These are phyloP conservation scores for Scaptomyza hsui DNA, from an alignment of 1,140 invertebrate species.

Conservation along the genomic window DNA sequence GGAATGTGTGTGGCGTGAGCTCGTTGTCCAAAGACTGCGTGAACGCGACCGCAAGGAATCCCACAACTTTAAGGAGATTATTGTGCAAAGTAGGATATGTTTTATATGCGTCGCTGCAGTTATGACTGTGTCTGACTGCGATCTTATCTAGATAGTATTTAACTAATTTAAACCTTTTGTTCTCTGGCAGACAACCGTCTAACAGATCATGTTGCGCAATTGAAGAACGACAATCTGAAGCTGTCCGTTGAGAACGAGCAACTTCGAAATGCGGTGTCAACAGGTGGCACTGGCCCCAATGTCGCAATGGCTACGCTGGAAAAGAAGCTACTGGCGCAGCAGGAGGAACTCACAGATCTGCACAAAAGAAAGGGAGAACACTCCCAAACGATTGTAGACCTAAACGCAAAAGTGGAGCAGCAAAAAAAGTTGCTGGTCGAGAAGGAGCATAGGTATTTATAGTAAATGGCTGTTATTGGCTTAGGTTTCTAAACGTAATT, in stretches of 20 bases:
- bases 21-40: constrained; percentile 86
- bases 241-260: constrained; percentile 93
- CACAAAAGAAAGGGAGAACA: constrained; percentile 95
- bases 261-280: constrained; percentile 85
- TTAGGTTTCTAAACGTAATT: background rate
- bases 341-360: constrained; percentile 96
- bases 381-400: constrained; percentile 95
- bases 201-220: constrained; percentile 91
- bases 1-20: constrained; percentile 85
- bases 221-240: constrained; percentile 93
- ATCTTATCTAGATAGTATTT: background rate
- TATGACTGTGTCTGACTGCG: background rate
- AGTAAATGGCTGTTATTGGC: background rate
- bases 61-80: constrained; percentile 87
- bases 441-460: constrained; percentile 89
- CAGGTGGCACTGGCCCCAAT: constrained; percentile 74
- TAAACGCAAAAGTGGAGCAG: constrained; percentile 94
- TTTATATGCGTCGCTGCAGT: background rate
- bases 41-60: constrained; percentile 86
- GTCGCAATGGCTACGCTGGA: constrained; percentile 87
- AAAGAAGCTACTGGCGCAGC: constrained; percentile 93
- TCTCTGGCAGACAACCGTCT: constrained; percentile 90
- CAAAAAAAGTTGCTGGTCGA: constrained; percentile 90
- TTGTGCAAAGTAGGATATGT: constrained; percentile 85
- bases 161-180: constrained; percentile 19